Evolutionary conservation across 2,888 invertebrate genomes (phyloP), one percentile per base, ranked within the genome.

Genomic region (Peribatodes rhomboidaria): DNA sequence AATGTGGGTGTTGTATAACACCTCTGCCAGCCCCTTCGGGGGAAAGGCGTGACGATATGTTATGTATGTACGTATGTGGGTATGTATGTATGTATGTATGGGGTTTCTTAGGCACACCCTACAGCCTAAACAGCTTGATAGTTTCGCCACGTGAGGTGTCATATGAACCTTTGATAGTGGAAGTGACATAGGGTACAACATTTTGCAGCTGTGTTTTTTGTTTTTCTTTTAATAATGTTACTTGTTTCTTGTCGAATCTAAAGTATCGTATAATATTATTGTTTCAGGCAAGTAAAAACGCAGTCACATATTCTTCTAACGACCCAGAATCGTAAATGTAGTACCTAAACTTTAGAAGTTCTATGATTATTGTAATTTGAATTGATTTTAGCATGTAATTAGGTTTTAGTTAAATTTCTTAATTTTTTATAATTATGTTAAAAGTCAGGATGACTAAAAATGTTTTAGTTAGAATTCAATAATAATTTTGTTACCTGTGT

Each of bases 211-310:
- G n/a, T n/a, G n/a, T n/a, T n/a, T n/a, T n/a, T n/a, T n/a, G n/a
- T n/a, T n/a, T n/a, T n/a, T n/a, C n/a, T n/a, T n/a, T n/a, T n/a
- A 27, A 27, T 27, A 4, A 27, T 27, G 27, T 27, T 4, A 27
- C 27, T 2, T 27, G 27, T 22, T 46, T 46, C n/a, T n/a, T n/a
- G 1, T 22, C n/a, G n/a, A 20, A 20, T 22, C 46, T 46, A 46
- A 46, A 46, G n/a, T 46, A n/a, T 46, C 52, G 52, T 47, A 27
- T 61, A 27, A 47, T 64, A 66, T 44, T 59, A 60, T 79, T 73
- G 67, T 90, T 89, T 70, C 89, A 91, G 91, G 89, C 88, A 8
- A 90, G 89, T 75, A 91, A 90, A 83, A 84, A 82, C 13, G 82
- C 87, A 2, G 31, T 55, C 27, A 83, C 88, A 42, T 89, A 84